Evolutionary conservation across 2,113 vertebrate species (phyloP).

Genomic region (Sapajus apella): DNA sequence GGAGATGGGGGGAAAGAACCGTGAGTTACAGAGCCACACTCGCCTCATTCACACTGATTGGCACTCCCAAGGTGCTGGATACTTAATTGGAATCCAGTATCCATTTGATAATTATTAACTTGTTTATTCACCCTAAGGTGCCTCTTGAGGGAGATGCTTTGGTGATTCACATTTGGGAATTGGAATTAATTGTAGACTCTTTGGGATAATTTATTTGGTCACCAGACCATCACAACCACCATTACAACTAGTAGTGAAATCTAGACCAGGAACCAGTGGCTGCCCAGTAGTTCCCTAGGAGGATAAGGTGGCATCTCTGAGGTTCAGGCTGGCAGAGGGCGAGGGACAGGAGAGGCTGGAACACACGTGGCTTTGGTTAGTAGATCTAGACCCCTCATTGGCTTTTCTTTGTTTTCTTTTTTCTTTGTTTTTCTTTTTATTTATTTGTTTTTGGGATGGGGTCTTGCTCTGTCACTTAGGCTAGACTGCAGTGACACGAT

Average conservation of each 20-base stretch:
- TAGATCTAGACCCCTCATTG: background rate
- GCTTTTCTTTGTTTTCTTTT: slow-evolving; percentile 6
- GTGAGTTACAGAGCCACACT: background rate
- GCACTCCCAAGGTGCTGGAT: background rate
- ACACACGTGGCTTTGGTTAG: background rate
- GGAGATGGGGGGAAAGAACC: background rate
- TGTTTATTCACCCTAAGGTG: background rate
- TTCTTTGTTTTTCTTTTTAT: background rate
- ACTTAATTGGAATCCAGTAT: background rate
- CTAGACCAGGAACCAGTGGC: background rate
- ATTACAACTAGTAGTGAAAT: background rate
- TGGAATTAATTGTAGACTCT: background rate
- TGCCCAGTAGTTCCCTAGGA: background rate
- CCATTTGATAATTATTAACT: background rate
- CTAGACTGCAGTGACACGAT: too few relatives aligned
- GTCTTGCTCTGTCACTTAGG: too few relatives aligned
- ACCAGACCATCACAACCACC: background rate
- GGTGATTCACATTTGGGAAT: background rate
- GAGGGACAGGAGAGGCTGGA: background rate
- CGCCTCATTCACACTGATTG: too few relatives aligned
- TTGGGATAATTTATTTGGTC: background rate
- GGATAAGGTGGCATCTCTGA: background rate
- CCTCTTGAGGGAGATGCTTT: background rate
- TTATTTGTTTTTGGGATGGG: too few relatives aligned
- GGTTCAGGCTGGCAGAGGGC: background rate